Conservation (phyloP, 2,888 invertebrate genomes). For the Sinopyrophorus schimmeli region DNA sequence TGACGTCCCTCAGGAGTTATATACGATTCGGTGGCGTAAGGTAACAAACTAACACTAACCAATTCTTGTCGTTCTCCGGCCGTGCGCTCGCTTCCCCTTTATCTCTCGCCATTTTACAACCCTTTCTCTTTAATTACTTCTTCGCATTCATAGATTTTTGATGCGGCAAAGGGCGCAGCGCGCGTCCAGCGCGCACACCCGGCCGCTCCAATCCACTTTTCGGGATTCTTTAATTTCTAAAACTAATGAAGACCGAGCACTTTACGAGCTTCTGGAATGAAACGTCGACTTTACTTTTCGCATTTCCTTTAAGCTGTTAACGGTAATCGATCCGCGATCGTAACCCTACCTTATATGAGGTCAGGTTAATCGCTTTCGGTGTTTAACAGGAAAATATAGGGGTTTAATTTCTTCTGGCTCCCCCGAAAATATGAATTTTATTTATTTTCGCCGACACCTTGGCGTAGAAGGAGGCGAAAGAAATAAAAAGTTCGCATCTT, state of each 20-base stretch:
- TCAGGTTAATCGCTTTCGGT: constrained; percentile 27
- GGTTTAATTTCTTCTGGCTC: constrained; percentile 25
- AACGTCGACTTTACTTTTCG: constrained; percentile 34
- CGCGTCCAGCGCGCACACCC: too few species aligned
- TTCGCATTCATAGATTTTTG: too few species aligned
- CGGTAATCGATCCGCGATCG: constrained; percentile 37
- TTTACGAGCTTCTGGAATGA: constrained; percentile 37
- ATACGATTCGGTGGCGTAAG: constrained; percentile 35
- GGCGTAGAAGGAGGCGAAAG: constrained; percentile 18
- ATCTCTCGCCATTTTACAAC: background rate
- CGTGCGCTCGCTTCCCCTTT: constrained; percentile 19
- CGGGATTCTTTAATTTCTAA: constrained; percentile 35
- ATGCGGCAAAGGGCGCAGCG: too few species aligned
- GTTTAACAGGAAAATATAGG: constrained; percentile 17
- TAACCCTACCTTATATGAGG: constrained; percentile 32
- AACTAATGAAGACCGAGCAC: constrained; percentile 38
- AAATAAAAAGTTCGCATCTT: constrained; percentile 39
- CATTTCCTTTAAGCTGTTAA: constrained; percentile 38
- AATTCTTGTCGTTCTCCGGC: constrained; percentile 42
- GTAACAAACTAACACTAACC: constrained; percentile 43
- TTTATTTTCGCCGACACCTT: too few species aligned
- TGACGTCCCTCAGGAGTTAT: constrained; percentile 41
- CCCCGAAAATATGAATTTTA: constrained; percentile 5
- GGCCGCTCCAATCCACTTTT: too few species aligned
- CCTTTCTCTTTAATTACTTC: constrained; percentile 25